phyloP scores from a whole-genome alignment of 2,888 invertebrate species.

The Blomia tropicalis region DNA sequence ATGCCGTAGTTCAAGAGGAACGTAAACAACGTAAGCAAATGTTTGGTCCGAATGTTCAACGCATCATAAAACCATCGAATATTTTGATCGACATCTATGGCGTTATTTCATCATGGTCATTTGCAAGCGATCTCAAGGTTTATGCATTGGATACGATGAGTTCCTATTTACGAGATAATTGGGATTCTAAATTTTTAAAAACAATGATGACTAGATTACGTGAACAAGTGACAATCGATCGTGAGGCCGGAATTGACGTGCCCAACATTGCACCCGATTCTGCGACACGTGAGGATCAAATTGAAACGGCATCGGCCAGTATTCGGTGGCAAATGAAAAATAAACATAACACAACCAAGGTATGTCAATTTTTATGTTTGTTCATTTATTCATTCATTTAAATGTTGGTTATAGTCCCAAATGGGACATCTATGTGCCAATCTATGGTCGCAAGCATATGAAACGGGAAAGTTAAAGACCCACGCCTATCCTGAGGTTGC shows the following conservation, averaged over 20 bases:
- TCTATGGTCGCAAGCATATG: neutral
- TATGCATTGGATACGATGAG: neutral
- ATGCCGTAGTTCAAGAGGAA: neutral
- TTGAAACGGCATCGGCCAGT: neutral
- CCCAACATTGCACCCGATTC: neutral
- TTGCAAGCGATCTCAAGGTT: neutral
- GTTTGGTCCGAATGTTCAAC: neutral
- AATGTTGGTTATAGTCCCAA: neutral
- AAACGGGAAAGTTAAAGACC: neutral
- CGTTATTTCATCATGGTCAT: constrained; percentile 11
- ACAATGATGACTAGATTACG: neutral
- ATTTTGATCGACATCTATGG: constrained; percentile 17
- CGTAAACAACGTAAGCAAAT: neutral
- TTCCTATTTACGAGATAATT: neutral
- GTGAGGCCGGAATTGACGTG: neutral
- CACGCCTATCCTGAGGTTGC: constrained; percentile 5
- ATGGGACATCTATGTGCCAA: neutral
- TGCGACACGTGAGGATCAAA: neutral
- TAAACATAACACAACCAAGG: neutral
- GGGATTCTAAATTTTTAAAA: neutral
- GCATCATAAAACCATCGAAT: constrained; percentile 1
- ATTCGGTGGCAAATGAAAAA: constrained; percentile 13
- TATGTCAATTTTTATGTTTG: neutral
- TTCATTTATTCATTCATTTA: neutral
- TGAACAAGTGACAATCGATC: constrained; percentile 17